A percentile compares a stretch with the other conserved stretches of the same genome.
These are phyloP conservation scores for Felis chaus DNA, from an alignment of 2,113 vertebrate species.

Conservation along the genomic window DNA sequence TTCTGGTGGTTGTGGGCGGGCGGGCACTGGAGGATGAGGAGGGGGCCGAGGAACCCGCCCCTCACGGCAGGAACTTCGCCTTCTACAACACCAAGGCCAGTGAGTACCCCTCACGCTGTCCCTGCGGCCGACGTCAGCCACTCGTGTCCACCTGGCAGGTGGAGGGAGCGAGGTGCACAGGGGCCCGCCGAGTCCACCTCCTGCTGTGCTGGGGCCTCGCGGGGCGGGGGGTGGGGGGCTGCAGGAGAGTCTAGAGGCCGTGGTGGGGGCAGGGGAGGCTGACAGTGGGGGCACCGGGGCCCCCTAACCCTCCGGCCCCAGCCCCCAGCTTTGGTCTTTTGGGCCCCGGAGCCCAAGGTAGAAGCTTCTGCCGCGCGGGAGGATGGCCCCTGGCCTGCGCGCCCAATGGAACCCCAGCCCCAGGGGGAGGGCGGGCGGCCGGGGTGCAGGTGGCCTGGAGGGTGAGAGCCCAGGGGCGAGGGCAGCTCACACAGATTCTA, in stretches of 20 bases:
- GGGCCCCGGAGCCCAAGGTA: too few relatives aligned
- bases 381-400: not conserved
- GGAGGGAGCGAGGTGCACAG: accelerated
- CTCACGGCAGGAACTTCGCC: conserved; percentile 87
- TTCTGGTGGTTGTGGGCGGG: conserved; percentile 94
- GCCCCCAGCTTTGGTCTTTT: too few relatives aligned
- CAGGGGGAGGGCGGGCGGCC: accelerated
- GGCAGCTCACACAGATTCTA: not conserved
- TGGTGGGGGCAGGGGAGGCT: accelerated
- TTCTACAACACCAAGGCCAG: conserved; percentile 94
- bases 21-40: conserved; percentile 89
- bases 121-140: accelerated
- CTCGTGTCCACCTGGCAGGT: not conserved
- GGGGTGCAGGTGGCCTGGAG: not conserved
- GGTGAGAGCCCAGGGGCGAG: not conserved
- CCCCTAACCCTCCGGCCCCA: not conserved
- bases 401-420: accelerated
- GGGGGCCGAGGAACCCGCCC: conserved; percentile 75
- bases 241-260: not conserved
- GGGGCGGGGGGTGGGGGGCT: too few relatives aligned
- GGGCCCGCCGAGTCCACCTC: accelerated
- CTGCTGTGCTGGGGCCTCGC: not conserved
- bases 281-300: accelerated
- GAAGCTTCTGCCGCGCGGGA: accelerated
- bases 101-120: conserved; percentile 75